These are phyloP conservation scores for Catocala sponsa DNA, from an alignment of 2,888 invertebrate genomes.

Conservation along the genomic window DNA sequence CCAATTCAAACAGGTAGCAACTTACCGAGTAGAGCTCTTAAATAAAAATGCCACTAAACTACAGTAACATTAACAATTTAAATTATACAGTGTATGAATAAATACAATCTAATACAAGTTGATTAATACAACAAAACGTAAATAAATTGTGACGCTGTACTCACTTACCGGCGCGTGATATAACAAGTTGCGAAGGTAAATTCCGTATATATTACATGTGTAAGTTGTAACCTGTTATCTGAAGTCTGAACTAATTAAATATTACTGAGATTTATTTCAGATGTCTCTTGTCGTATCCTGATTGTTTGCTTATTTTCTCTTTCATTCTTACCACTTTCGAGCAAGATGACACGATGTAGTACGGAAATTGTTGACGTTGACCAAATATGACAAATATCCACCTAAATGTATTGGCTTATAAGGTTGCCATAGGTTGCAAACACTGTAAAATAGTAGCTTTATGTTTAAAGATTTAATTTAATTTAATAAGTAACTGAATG, in stretches of 20 bases:
- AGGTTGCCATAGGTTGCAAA: neutral
- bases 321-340: neutral
- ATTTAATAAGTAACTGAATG: too few relatives aligned
- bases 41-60: constrained; percentile 8
- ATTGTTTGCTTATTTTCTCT: constrained; percentile 4
- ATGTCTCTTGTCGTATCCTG: too few relatives aligned
- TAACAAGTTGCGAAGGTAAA: constrained; percentile 3
- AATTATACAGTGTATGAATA: constrained; percentile 1
- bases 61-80: constrained; percentile 9
- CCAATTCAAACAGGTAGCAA: constrained; percentile 17
- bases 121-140: neutral
- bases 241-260: neutral
- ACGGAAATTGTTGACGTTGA: neutral
- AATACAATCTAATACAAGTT: neutral
- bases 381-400: neutral
- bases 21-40: constrained; percentile 21
- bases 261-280: too few relatives aligned
- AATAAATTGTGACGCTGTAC: neutral
- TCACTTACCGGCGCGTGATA: constrained; percentile 17
- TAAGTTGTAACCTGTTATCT: too few relatives aligned
- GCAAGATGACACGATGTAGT: neutral
- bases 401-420: neutral
- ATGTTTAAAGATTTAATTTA: too few relatives aligned
- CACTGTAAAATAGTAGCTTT: too few relatives aligned
- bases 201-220: too few relatives aligned